A percentile compares a stretch with the other conserved stretches of the same genome.
These are phyloP conservation scores for Xestia ashworthii DNA, from an alignment of 2,888 invertebrate species.

Conservation along the genomic window DNA sequence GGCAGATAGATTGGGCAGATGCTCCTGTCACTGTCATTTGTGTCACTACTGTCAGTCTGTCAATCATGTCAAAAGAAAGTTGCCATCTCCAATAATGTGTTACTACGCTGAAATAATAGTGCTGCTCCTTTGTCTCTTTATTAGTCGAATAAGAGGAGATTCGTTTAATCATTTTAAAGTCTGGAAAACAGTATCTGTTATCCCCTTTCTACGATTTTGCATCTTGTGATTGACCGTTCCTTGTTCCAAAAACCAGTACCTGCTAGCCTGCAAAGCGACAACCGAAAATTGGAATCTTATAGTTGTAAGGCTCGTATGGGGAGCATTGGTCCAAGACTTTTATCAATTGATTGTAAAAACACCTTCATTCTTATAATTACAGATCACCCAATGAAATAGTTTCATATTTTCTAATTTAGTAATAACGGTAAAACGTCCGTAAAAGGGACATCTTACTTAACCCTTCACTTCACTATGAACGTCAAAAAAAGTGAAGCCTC, in stretches of 20 bases:
- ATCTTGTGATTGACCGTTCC: neutral
- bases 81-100: neutral
- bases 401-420: neutral
- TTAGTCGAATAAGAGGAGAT: neutral
- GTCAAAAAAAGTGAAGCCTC: conserved; percentile 69
- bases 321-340: neutral
- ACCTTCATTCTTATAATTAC: neutral
- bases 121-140: neutral
- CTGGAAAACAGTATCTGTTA: neutral
- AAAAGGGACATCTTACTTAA: no score
- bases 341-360: neutral
- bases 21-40: neutral
- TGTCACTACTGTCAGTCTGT: conserved; percentile 1
- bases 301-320: neutral
- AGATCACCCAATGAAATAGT: neutral
- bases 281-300: neutral
- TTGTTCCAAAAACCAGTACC: neutral
- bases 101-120: neutral
- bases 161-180: neutral
- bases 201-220: neutral
- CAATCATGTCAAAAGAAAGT: neutral
- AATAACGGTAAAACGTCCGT: neutral
- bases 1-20: no score
- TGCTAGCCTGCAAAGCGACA: neutral
- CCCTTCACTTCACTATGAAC: conserved; percentile 56